These are phyloP conservation scores for Argopecten irradians DNA, from an alignment of 1,140 invertebrate genomes.

Conservation along the genomic window DNA sequence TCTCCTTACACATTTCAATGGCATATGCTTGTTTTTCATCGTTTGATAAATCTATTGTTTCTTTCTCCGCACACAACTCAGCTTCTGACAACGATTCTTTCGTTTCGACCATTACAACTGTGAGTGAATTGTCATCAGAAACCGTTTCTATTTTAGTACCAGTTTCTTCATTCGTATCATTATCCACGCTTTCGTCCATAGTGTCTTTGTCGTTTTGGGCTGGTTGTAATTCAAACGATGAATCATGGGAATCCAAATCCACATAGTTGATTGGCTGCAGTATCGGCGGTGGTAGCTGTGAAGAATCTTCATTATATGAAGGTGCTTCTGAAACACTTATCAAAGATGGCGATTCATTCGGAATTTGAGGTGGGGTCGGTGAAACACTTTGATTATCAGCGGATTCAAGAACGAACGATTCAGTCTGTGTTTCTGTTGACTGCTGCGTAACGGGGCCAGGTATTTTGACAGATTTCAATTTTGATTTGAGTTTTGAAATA, in stretches of 20 bases:
- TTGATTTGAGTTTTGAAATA: not conserved
- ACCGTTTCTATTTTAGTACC: too few species aligned
- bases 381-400: not conserved
- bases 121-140: not conserved
- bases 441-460: not conserved
- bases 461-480: slow-evolving; percentile 6
- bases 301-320: not conserved
- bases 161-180: not conserved
- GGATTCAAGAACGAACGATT: not conserved
- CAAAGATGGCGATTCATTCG: not conserved
- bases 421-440: not conserved
- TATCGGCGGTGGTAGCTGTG: not conserved
- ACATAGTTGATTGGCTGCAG: not conserved
- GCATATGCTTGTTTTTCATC: not conserved
- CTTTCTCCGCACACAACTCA: not conserved
- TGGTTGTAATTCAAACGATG: not conserved
- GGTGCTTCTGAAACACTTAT: not conserved
- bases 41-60: not conserved
- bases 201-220: not conserved
- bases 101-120: not conserved
- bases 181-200: not conserved
- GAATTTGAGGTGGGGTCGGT: not conserved
- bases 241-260: not conserved
- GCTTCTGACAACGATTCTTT: not conserved
- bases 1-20: not conserved